These are phyloP conservation scores for Heterocephalus glaber DNA, from an alignment of 2,113 vertebrate genomes.

Conservation along the genomic window DNA sequence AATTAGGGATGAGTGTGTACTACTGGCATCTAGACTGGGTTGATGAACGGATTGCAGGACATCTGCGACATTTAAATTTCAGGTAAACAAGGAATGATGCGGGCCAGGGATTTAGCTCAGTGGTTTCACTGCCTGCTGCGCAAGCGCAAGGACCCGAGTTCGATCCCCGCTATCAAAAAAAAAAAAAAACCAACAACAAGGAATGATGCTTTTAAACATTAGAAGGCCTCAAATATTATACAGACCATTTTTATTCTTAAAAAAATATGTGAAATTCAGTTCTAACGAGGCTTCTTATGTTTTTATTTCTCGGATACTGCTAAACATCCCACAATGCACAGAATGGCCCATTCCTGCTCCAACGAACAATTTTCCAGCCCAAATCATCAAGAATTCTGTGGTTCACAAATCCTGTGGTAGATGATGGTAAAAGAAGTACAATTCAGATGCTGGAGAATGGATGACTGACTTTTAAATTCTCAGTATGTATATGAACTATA, in stretches of 20 bases:
- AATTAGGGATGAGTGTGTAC: neutral
- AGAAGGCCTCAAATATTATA: neutral
- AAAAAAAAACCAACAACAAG: no score
- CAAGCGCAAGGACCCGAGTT: no score
- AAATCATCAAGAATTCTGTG: neutral
- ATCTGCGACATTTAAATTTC: neutral
- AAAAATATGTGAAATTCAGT: neutral
- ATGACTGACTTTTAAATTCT: neutral
- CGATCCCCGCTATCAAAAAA: no score
- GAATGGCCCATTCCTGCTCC: fast-evolving
- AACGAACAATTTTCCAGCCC: neutral
- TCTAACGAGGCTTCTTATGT: neutral
- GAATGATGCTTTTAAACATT: neutral
- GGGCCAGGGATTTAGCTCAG: no score
- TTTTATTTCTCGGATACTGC: neutral
- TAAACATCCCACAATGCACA: neutral
- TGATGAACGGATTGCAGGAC: neutral
- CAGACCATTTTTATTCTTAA: neutral
- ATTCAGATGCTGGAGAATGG: neutral
- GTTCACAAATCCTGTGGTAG: neutral
- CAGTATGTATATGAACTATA: neutral
- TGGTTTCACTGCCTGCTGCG: no score
- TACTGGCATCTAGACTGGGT: neutral
- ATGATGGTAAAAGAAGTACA: neutral
- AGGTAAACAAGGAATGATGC: neutral